phyloP scores from a whole-genome alignment of 2,797 vertebrate genomes.

The Parambassis ranga region DNA sequence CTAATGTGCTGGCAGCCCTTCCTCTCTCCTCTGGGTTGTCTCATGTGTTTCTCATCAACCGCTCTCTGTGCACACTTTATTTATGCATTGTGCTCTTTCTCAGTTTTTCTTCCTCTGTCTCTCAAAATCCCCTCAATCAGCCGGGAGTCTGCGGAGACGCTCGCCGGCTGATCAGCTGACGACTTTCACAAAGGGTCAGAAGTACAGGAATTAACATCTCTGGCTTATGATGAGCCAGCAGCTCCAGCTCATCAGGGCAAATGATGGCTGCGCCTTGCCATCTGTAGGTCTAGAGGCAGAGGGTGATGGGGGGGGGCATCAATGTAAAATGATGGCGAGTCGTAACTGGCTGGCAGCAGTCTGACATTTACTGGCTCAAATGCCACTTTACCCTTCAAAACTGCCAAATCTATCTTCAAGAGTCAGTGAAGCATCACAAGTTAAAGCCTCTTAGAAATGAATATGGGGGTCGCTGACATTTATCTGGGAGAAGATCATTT shows the following conservation, averaged over 20 bases:
- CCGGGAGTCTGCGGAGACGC: constrained; percentile 10
- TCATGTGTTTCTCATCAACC: constrained; percentile 52
- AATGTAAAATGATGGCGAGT: constrained; percentile 22
- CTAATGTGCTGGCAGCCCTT: constrained; percentile 23
- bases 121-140: constrained; percentile 29
- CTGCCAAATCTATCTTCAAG: constrained; percentile 26
- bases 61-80: constrained; percentile 13
- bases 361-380: constrained; percentile 52
- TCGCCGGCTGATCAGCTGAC: constrained; percentile 31
- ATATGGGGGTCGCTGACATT: constrained; percentile 47
- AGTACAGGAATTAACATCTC: constrained; percentile 31
- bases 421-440: constrained; percentile 40
- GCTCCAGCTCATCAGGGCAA: constrained; percentile 38
- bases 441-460: constrained; percentile 45
- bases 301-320: neutral
- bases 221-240: constrained; percentile 25
- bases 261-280: constrained; percentile 26
- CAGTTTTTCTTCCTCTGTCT: constrained; percentile 7
- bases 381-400: constrained; percentile 41
- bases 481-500: constrained; percentile 43
- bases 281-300: neutral
- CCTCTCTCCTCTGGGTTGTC: constrained; percentile 33
- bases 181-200: constrained; percentile 23
- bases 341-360: constrained; percentile 30
- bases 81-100: constrained; percentile 26